Percentiles rank a stretch among this genome's conserved stretches.
These are phyloP conservation scores for Diorhabda elongata DNA, from an alignment of 1,140 invertebrate genomes.

Conservation along the genomic window DNA sequence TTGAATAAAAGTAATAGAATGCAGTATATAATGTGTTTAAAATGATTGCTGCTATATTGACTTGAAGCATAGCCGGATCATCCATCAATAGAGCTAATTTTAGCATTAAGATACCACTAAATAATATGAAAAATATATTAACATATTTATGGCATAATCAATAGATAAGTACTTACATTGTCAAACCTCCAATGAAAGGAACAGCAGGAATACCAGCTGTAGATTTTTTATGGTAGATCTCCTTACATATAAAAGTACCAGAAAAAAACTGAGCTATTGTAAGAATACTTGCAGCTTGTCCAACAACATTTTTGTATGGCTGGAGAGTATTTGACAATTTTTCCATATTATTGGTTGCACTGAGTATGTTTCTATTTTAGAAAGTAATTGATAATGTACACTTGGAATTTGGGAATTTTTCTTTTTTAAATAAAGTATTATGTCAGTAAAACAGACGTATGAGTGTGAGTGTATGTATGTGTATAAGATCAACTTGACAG, in stretches of 20 bases:
- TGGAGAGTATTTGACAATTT: constrained; percentile 47
- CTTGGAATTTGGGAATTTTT: too few species aligned
- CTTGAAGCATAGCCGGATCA: constrained; percentile 67
- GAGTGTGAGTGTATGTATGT: too few species aligned
- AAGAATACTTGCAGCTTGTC: constrained; percentile 52
- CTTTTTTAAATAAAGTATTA: too few species aligned
- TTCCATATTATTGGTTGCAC: constrained; percentile 42
- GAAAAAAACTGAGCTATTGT: constrained; percentile 64
- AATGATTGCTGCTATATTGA: constrained; percentile 66
- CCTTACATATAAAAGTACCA: constrained; percentile 61
- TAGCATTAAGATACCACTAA: constrained; percentile 65
- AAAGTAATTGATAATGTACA: too few species aligned
- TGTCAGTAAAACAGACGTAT: too few species aligned
- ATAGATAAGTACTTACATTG: constrained; percentile 61
- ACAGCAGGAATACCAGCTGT: constrained; percentile 60
- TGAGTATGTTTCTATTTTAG: too few species aligned
- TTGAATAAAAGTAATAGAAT: constrained; percentile 62
- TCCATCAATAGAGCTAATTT: constrained; percentile 65
- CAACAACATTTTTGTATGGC: constrained; percentile 56
- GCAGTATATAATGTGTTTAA: constrained; percentile 62
- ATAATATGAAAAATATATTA: constrained; percentile 8
- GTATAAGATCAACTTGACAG: too few species aligned
- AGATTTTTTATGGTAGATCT: constrained; percentile 62
- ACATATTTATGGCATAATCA: neutral
- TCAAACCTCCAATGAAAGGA: constrained; percentile 66